Evolutionary conservation across 2,888 invertebrate genomes (phyloP).

Genomic region (Belgica antarctica): DNA sequence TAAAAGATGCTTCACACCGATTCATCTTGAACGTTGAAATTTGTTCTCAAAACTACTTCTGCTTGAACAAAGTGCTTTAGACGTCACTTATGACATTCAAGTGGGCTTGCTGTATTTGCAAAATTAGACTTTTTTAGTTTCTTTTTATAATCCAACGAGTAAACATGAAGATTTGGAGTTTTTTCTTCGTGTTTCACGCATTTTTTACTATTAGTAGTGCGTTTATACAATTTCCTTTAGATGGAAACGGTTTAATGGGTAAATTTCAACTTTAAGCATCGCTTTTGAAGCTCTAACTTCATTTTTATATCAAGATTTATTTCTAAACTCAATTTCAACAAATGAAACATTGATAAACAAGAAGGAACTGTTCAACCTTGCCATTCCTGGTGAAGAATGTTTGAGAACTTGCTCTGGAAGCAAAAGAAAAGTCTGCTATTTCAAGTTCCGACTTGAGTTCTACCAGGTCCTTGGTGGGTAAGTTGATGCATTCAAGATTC

Average conservation of each 20-base stretch:
- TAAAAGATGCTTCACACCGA: no score
- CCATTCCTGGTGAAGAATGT: slow-evolving; percentile 11
- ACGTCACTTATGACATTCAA: neutral
- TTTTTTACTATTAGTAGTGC: neutral
- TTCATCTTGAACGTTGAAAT: no score
- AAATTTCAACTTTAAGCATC: neutral
- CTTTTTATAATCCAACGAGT: neutral
- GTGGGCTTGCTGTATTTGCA: no score
- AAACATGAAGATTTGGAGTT: neutral
- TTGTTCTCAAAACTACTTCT: neutral
- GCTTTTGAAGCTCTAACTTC: neutral
- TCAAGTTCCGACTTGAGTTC: slow-evolving; percentile 52
- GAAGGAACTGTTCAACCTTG: neutral
- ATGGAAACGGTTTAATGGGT: neutral
- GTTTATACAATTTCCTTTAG: neutral
- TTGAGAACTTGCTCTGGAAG: neutral
- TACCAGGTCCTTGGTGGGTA: slow-evolving; percentile 51
- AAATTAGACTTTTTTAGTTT: neutral
- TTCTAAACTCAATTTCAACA: neutral
- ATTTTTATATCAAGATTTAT: neutral
- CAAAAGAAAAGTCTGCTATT: slow-evolving; percentile 49
- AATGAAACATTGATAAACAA: neutral
- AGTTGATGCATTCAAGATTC: slow-evolving; percentile 45
- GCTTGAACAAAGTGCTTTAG: no score
- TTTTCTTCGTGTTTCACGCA: neutral